A percentile compares a stretch with the other conserved stretches of the same genome.
Evolutionary conservation across 64 coral and sea anemone genomes (phyloP).

Genomic region (Dendrophyllia cribrosa): DNA sequence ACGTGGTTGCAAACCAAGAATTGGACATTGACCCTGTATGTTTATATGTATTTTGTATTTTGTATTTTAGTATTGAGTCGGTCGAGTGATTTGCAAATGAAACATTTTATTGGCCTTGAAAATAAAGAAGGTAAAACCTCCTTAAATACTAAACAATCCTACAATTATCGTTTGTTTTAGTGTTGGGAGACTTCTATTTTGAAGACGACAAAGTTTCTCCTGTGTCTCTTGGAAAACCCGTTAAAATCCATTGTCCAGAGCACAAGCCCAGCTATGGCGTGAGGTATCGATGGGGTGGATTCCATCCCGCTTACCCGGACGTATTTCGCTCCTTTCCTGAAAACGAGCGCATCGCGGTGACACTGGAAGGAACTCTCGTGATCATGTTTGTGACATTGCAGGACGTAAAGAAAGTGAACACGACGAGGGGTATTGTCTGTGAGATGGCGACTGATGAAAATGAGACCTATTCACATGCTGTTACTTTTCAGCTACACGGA

Average conservation of each 20-base stretch:
- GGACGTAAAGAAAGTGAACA: neutral
- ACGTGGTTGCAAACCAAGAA: too few relatives aligned
- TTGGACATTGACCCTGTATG: too few relatives aligned
- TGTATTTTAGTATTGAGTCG: too few relatives aligned
- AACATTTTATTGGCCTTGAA: too few relatives aligned
- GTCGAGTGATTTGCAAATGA: too few relatives aligned
- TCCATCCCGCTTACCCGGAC: neutral
- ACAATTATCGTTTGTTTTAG: too few relatives aligned
- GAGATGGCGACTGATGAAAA: neutral
- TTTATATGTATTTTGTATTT: too few relatives aligned
- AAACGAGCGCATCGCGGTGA: neutral
- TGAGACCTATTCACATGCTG: neutral
- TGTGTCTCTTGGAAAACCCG: neutral
- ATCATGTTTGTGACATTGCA: neutral
- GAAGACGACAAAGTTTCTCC: constrained; percentile 1
- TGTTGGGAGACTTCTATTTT: neutral
- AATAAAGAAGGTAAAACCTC: too few relatives aligned
- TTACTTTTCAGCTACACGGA: neutral
- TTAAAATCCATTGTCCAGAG: neutral
- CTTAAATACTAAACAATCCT: too few relatives aligned
- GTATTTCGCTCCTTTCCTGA: neutral
- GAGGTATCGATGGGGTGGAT: neutral
- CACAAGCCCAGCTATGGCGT: constrained; percentile 6
- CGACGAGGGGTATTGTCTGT: neutral
- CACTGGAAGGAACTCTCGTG: neutral